A percentile compares a stretch with the other conserved stretches of the same genome.
phyloP scores from a whole-genome alignment of 2,797 vertebrate species.

The Eulemur rubriventer region DNA sequence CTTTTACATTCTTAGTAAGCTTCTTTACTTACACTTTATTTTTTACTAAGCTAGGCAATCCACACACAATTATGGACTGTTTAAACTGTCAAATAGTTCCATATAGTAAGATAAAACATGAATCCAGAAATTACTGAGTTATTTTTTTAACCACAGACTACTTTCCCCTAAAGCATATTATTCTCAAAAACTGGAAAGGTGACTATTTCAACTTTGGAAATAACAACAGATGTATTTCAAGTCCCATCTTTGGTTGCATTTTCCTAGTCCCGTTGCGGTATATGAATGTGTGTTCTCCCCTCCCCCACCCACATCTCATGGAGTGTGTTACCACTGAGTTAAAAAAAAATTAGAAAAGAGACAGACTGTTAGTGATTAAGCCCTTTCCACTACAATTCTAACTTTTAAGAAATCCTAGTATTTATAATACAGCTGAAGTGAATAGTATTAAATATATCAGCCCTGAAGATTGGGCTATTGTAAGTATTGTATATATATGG shows the following conservation, averaged over 20 bases:
- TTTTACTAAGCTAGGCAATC: not conserved
- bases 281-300: no score
- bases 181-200: not conserved
- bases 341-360: not conserved
- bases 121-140: not conserved
- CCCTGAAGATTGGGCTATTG: not conserved
- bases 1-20: not conserved
- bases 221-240: not conserved
- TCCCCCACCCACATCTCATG: not conserved
- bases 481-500: not conserved
- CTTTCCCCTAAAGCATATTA: not conserved
- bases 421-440: not conserved
- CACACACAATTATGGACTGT: not conserved
- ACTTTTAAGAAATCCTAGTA: not conserved
- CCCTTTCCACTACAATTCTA: not conserved
- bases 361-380: not conserved
- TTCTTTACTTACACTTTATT: not conserved
- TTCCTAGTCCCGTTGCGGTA: not conserved
- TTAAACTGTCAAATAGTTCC: not conserved
- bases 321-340: not conserved
- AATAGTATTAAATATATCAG: no score
- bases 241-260: not conserved
- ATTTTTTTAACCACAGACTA: not conserved
- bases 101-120: not conserved
- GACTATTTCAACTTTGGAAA: not conserved